Base-by-base conservation (phyloP, 2,797 vertebrate genomes). In the Rhadinocentrus ornatus region DNA sequence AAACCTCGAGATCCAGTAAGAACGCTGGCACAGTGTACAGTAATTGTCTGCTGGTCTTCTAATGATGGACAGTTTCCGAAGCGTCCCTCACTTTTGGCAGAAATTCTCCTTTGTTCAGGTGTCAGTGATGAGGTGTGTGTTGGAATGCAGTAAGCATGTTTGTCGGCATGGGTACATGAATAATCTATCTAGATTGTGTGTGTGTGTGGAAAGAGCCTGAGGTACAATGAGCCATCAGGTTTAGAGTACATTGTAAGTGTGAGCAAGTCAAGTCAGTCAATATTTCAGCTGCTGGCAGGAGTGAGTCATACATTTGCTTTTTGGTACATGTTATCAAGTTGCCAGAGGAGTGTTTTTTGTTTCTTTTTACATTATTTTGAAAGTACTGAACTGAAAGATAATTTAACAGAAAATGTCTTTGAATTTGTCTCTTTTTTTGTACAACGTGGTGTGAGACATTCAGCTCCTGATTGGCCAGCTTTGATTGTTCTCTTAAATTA, bases 251-350 rank as follows among this genome's bases (percentile, higher is more conserved):
- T 65, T 56, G 46, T 34, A 66, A 78, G 27, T 69, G 60, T 15
- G 50, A 62, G 61, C 64, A 70, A n/a, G 61, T 74, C 26, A 46
- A 48, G 41, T 73, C 71, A 67, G 76, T 78, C 80, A 67, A 75
- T 87, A 77, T 85, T 81, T 81, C 68, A 32, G 54, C 62, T 63
- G 74, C 69, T 69, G 6, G 60, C 48, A 16, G 20, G 48, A 72
- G 50, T 75, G 69, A 83, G 63, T 86, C 81, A 75, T 53, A 65
- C 62, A 69, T 79, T 75, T 79, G 69, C 31, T 55, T 80, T 68
- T 68, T 61, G 64, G 63, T 71, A 54, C 69, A 48, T 72, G 52
- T 77, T 86, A 80, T 65, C 8, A 56, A 76, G 62, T 48, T 12
- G 34, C 24, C 32, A 8, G 59, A 67, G 72, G 52, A 63, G n/a